These are phyloP conservation scores for Gymnopithys bicolor DNA, from an alignment of 2,797 vertebrate genomes.

Conservation along the genomic window DNA sequence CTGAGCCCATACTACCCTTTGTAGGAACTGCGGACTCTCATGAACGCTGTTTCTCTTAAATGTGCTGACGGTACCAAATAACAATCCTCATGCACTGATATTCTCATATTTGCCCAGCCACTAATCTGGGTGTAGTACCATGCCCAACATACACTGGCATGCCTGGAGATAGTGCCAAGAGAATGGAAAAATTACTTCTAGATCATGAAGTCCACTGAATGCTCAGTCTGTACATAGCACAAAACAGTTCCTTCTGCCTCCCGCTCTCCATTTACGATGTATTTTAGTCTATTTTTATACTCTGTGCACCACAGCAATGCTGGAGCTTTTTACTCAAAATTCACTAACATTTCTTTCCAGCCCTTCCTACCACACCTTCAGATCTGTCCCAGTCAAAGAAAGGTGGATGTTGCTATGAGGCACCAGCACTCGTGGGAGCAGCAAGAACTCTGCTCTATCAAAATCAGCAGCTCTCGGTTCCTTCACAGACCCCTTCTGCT, in stretches of 20 bases:
- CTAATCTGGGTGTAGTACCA: too few relatives aligned
- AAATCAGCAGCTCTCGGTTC: neutral
- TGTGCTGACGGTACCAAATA: neutral
- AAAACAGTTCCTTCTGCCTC: neutral
- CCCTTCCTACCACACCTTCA: neutral
- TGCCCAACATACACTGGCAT: fast-evolving
- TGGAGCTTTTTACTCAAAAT: neutral
- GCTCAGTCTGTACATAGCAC: neutral
- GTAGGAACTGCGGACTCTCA: neutral
- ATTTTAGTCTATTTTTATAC: neutral
- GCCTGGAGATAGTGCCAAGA: neutral
- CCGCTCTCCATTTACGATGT: neutral
- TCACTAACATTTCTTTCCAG: neutral
- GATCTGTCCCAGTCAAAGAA: neutral
- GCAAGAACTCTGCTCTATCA: neutral
- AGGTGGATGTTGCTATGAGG: neutral
- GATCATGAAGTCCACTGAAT: neutral
- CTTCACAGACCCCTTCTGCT: neutral
- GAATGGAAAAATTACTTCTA: neutral
- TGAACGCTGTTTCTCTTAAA: fast-evolving
- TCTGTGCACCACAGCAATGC: neutral
- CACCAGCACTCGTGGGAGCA: neutral
- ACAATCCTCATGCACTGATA: neutral
- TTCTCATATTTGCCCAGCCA: fast-evolving
- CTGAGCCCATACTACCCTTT: neutral